These are phyloP conservation scores for Oreochromis aureus DNA, from an alignment of 2,113 vertebrate genomes.

Conservation along the genomic window DNA sequence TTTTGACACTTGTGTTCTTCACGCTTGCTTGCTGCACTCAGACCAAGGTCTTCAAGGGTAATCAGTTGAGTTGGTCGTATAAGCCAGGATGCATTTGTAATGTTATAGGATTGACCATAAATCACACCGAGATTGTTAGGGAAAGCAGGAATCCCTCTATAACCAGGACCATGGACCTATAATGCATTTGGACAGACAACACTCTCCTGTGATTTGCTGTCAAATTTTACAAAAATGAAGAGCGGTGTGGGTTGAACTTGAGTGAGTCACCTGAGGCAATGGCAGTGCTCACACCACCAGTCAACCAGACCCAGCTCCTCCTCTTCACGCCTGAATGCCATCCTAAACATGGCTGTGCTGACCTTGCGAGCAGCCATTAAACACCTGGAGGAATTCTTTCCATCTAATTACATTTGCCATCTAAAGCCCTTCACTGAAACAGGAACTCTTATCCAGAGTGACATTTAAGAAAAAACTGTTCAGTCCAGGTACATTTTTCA, in stretches of 20 bases:
- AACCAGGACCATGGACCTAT: constrained; percentile 32
- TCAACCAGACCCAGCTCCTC: constrained; percentile 36
- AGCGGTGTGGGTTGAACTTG: constrained; percentile 11
- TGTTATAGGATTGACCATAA: constrained; percentile 56
- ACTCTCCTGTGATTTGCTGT: constrained; percentile 61
- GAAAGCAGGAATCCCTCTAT: constrained; percentile 22
- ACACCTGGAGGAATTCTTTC: constrained; percentile 71
- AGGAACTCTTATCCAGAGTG: constrained; percentile 16
- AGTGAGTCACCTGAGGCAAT: constrained; percentile 45
- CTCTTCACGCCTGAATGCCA: constrained; percentile 57
- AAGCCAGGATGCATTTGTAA: constrained; percentile 45
- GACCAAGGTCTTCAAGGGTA: constrained; percentile 39
- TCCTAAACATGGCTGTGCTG: constrained; percentile 69
- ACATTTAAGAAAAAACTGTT: constrained; percentile 28
- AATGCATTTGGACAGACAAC: constrained; percentile 57
- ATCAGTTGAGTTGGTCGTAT: constrained; percentile 38
- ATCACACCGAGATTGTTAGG: constrained; percentile 32
- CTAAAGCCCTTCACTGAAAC: constrained; percentile 47
- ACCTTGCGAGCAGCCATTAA: constrained; percentile 72
- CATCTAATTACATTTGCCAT: constrained; percentile 70
- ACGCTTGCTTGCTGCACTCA: constrained; percentile 27
- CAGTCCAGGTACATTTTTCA: background rate
- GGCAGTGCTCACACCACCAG: constrained; percentile 50
- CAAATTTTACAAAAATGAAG: constrained; percentile 58
- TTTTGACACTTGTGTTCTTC: constrained; percentile 52